Evolutionary conservation across 2,797 vertebrate genomes (phyloP).

Genomic region (Novumbra hubbsi): DNA sequence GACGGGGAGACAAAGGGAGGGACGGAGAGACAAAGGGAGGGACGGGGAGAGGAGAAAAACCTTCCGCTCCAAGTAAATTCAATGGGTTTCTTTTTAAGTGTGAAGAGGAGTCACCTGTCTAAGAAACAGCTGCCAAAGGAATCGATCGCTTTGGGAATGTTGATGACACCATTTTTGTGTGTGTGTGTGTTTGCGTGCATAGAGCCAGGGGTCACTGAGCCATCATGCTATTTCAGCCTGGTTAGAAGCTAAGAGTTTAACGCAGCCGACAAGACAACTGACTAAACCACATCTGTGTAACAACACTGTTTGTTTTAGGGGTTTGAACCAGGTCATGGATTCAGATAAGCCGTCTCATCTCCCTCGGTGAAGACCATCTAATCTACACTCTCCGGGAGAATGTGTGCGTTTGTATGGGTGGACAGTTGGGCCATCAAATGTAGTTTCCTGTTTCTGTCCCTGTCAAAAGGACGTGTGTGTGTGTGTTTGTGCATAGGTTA

Average conservation of each 20-base stretch:
- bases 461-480: constrained; percentile 14
- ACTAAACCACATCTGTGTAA: constrained; percentile 50
- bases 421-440: constrained; percentile 23
- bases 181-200: constrained; percentile 27
- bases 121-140: constrained; percentile 57
- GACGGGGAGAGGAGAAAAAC: constrained; percentile 15
- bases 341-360: constrained; percentile 15
- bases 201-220: constrained; percentile 11
- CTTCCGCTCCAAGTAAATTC: constrained; percentile 34
- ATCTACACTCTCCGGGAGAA: constrained; percentile 8
- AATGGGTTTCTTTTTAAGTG: constrained; percentile 53
- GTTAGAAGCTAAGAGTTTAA: constrained; percentile 48
- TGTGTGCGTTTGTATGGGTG: constrained; percentile 3
- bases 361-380: constrained; percentile 14
- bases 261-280: constrained; percentile 53
- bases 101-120: constrained; percentile 65
- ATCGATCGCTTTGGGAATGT: constrained; percentile 55
- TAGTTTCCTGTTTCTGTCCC: constrained; percentile 8
- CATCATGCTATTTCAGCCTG: constrained; percentile 41
- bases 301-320: constrained; percentile 13
- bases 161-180: constrained; percentile 35
- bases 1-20: constrained; percentile 7
- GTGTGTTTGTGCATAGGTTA: neutral
- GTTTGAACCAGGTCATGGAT: neutral
- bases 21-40: constrained; percentile 24